Evolutionary conservation across 1,140 invertebrate genomes (phyloP), one percentile per base, ranked within the genome.

Genomic region (Papilio polyxenes): DNA sequence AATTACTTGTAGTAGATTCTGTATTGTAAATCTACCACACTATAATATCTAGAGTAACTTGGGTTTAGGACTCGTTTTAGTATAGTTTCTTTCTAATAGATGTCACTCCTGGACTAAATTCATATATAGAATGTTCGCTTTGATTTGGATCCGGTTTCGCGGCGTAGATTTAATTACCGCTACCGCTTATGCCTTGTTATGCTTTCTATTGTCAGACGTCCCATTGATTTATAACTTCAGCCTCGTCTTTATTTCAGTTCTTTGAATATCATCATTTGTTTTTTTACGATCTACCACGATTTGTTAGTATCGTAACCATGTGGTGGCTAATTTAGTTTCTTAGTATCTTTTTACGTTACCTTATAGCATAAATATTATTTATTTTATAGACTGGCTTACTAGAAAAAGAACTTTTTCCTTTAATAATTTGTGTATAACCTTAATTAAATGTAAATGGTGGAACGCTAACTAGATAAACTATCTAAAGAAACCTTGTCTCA

Each of bases 191-290:
- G 31, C 72, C 82, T 89, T 83, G 51, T 6, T 69, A 69, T 76
- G 23, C 72, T 62, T 74, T 80, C 86, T 88, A 88, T 89, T 90
- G 89, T 90, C 89, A 87, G 87, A 89, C 86, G 89, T 87, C 84
- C 79, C 85, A 89, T 90, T 91, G 90, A 91, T 90, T 91, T 90
- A 90, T 87, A 86, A 85, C 83, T 85, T 82, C 81, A 88, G 85
- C 84, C 84, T 83, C 85, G 87, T 85, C 88, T 91, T 91, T 90
- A 90, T 91, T 90, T 87, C 89, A 87, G 87, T 90, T 90, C 89
- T 85, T 87, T 84, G 90, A 89, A 90, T 89, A 87, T 91, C 87
- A 89, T 91, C 89, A 88, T 88, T 84, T 83, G 83, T 49, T 88
- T 88, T 31, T 91, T 90, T 92, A 91, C 89, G 90, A 90, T 84